These are phyloP conservation scores for Pristiophorus japonicus DNA, from an alignment of 2,113 vertebrate species.

Conservation along the genomic window DNA sequence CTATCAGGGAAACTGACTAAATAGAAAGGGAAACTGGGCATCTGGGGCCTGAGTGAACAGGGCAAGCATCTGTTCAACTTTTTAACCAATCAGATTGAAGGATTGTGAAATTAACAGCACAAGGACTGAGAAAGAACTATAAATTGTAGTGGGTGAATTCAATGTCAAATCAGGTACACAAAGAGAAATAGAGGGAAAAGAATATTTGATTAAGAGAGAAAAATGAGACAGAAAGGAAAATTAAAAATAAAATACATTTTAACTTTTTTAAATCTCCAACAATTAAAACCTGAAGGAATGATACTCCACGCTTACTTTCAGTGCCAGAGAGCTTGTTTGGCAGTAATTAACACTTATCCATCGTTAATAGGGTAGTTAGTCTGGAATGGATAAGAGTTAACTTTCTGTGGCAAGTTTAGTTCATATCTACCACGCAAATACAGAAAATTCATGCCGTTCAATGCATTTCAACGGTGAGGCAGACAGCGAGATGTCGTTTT, in stretches of 20 bases:
- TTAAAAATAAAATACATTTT: background rate
- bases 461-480: background rate
- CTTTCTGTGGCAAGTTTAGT: background rate
- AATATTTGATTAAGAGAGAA: background rate
- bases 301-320: background rate
- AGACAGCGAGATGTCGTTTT: background rate
- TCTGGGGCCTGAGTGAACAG: background rate
- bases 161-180: background rate
- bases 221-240: background rate
- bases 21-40: background rate
- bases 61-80: background rate
- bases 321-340: background rate
- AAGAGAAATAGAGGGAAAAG: background rate
- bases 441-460: background rate
- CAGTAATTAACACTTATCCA: background rate
- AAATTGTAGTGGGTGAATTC: background rate
- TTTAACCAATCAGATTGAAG: background rate
- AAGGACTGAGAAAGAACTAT: background rate
- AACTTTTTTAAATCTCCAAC: background rate
- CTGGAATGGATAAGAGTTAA: background rate
- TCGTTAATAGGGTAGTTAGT: background rate
- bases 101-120: background rate
- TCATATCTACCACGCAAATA: too few species aligned
- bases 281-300: background rate
- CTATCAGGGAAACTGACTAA: background rate